A percentile compares a stretch with the other conserved stretches of the same genome.
Evolutionary conservation across 2,113 vertebrate genomes (phyloP).

Genomic region (Paradisaea rubra): DNA sequence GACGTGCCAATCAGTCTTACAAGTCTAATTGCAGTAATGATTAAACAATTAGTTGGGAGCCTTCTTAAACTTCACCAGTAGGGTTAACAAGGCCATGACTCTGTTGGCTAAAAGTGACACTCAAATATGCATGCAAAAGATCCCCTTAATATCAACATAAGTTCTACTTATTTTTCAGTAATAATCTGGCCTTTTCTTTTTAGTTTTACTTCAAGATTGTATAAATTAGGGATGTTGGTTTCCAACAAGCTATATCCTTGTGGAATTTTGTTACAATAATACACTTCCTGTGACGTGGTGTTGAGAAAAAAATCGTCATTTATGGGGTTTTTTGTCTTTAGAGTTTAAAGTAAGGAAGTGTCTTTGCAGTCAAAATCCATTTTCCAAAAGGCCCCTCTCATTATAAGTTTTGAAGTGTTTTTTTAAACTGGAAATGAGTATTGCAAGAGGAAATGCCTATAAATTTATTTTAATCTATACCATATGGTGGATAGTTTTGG

Average conservation of each 20-base stretch:
- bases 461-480: neutral
- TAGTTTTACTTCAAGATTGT: neutral
- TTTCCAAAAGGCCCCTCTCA: neutral
- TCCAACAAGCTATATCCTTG: neutral
- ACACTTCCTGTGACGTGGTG: neutral
- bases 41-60: neutral
- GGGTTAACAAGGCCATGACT: neutral
- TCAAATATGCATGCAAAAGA: neutral
- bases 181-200: neutral
- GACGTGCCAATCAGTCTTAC: conserved; percentile 4
- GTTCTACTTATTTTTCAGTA: neutral
- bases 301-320: neutral
- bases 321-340: neutral
- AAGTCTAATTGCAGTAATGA: conserved; percentile 50
- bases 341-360: neutral
- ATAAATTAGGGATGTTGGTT: neutral
- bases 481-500: neutral
- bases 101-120: neutral
- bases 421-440: neutral
- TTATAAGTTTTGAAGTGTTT: neutral
- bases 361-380: neutral
- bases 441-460: neutral
- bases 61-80: neutral
- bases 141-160: neutral
- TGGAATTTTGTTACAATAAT: neutral